Evolutionary conservation across 1,140 invertebrate species (phyloP), one percentile per base, ranked within the genome.

Genomic region (Lepidurus apus): DNA sequence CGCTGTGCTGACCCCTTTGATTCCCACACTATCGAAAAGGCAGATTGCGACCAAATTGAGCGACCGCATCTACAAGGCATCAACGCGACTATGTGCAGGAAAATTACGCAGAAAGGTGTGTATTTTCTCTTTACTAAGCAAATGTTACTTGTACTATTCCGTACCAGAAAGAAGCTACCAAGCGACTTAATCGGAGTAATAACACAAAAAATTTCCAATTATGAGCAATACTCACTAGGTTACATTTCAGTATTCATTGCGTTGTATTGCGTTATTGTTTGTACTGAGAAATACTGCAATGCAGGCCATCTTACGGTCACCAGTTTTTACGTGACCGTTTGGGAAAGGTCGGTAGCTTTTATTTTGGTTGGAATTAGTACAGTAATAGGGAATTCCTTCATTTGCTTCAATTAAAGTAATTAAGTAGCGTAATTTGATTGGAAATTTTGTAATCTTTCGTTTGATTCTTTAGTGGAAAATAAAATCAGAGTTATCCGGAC

Each of bases 1-100:
- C 88, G 93, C 81, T 95, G 93, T 82, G 94, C 91, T 3, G 92
- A 95, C 83, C 91, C 92, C 3, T 95, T 96, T 82, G 90, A 94
- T 83, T 85, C 90, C 0, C 93, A 92, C 84, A 92, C 91, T 74
- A 88, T 95, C 77, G 93, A 92, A 21, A 88, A 89, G 77, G 91
- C 95, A 6, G 94, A 96, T 84, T 96, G 94, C 85, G 91, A 91
- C 77, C 88, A 93, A 83, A 89, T 89, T 78, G 88, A 88, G 0
- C 86, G 90, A 10, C 90, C 92, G 82, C 93, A 94, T 83, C 86
- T 94, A 24, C 74, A 75, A 7, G 84, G 87, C 44, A 83, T 85
- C 77, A 83, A 83, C 26, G 81, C 85, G 10, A 89, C 88, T 1
- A 84, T 95, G 73, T 96, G 94, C 85, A 86, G 94, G 43, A 93